Conservation (phyloP, 2,113 vertebrate genomes). For the Carassius gibelio region DNA sequence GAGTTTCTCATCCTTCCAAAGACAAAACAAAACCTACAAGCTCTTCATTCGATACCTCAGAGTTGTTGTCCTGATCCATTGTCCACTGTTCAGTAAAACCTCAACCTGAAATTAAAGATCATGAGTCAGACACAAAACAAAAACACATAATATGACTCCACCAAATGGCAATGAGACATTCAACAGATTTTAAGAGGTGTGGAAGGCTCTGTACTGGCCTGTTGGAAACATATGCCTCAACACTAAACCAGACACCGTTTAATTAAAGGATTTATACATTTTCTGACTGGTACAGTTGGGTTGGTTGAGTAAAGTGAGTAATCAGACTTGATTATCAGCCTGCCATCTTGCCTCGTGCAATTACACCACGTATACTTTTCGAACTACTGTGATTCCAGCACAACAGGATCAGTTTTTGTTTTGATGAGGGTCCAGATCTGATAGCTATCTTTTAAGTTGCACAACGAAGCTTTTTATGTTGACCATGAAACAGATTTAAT, state of each 20-base stretch:
- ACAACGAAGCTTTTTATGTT: not conserved
- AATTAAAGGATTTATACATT: constrained; percentile 19
- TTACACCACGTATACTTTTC: constrained; percentile 34
- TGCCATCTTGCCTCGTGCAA: constrained; percentile 38
- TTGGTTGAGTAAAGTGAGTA: not conserved
- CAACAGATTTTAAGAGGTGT: not conserved
- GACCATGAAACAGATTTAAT: not conserved
- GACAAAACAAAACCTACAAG: not conserved
- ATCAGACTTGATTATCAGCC: constrained; percentile 2
- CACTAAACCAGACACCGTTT: not conserved
- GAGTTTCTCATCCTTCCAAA: not conserved
- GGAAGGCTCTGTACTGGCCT: not conserved
- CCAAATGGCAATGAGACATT: not conserved
- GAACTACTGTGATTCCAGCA: constrained; percentile 1
- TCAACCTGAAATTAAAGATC: constrained; percentile 20
- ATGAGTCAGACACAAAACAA: not conserved
- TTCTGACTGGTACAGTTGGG: not conserved
- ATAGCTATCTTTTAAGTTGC: not conserved
- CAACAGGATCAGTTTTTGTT: not conserved
- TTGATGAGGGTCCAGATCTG: not conserved
- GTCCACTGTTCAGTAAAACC: constrained; percentile 48
- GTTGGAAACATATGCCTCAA: not conserved
- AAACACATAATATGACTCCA: not conserved
- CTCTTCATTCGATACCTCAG: constrained; percentile 64
- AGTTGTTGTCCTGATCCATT: constrained; percentile 76